Base-by-base conservation (phyloP, 2,888 invertebrate genomes). In the Noctua fimbriata region DNA sequence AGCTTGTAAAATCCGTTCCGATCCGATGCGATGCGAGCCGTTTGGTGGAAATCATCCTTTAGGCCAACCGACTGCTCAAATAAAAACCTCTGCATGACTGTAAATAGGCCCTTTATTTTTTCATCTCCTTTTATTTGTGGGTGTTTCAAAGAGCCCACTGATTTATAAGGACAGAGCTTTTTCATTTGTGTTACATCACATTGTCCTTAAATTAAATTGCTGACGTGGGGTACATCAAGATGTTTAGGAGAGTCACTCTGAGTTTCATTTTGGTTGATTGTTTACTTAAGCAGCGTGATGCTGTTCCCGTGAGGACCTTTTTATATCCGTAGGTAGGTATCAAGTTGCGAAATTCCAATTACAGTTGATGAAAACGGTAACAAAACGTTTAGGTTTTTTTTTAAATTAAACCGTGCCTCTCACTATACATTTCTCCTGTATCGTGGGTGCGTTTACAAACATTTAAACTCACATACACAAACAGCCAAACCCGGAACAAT, bases 71-170 rank as follows among this genome's bases (percentile, higher is more conserved):
- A 73, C 70, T 82, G 79, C 74, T 87, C 84, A 76, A 88, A 88
- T 89, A 86, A 89, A 88, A 86, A 44, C 76, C 85, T 49, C 81
- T 87, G 71, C 81, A 88, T 41, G 79, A 69, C 77, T 83, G 82
- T 84, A 83, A 89, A 89, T 83, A 69, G 85, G 71, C 74, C 76
- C 76, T 87, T 89, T 87, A 84, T 86, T 85, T 87, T 88, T 88
- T 85, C 81, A 84, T 88, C 76, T 79, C 65, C 76, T 76, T 82
- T 87, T 44, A 18, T 67, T 18, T 84, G 78, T 70, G 81, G 71
- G 65, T 81, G 72, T 75, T 73, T 21, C 74, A 75, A 83, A 84
- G 67, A 75, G 52, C 21, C 69, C 44, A 10, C 66, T 81, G 77
- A 89, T 90, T 87, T 85, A 88, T 83, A 78, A 75, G 60, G 78